Conservation (phyloP, 2,888 invertebrate species). For the Coelogynopora nodosa region DNA sequence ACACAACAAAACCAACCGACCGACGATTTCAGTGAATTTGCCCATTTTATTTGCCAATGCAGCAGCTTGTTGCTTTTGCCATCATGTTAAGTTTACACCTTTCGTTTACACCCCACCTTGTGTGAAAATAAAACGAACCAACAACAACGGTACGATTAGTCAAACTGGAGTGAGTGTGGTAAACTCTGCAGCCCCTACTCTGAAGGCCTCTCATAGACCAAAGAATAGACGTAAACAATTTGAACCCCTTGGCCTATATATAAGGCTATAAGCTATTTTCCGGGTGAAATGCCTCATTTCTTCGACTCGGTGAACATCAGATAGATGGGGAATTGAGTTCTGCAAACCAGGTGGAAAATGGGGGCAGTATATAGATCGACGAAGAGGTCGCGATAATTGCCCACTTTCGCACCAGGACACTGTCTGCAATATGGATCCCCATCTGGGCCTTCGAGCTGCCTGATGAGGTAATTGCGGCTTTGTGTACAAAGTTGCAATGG, state of each 20-base stretch:
- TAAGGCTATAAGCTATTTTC: too few species aligned
- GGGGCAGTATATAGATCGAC: neutral
- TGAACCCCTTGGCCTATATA: too few species aligned
- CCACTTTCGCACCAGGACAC: neutral
- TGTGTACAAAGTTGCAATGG: neutral
- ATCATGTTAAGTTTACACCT: neutral
- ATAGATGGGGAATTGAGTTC: neutral
- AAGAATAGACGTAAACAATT: neutral
- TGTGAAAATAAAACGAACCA: too few species aligned
- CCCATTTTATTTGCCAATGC: neutral
- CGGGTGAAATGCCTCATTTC: too few species aligned
- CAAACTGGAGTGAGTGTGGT: too few species aligned
- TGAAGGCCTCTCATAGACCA: too few species aligned
- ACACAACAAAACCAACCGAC: neutral
- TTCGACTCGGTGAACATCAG: neutral
- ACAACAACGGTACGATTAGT: too few species aligned
- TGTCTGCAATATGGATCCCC: neutral
- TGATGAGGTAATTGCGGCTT: neutral
- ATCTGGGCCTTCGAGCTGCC: neutral
- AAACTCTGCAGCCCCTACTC: too few species aligned
- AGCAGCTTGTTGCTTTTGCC: neutral
- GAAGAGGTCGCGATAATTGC: neutral
- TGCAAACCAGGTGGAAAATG: neutral
- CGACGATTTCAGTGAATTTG: too few species aligned
- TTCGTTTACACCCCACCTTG: neutral